Evolutionary conservation across 2,888 invertebrate genomes (phyloP), one percentile per base, ranked within the genome.

Genomic region (Catonia carolina): DNA sequence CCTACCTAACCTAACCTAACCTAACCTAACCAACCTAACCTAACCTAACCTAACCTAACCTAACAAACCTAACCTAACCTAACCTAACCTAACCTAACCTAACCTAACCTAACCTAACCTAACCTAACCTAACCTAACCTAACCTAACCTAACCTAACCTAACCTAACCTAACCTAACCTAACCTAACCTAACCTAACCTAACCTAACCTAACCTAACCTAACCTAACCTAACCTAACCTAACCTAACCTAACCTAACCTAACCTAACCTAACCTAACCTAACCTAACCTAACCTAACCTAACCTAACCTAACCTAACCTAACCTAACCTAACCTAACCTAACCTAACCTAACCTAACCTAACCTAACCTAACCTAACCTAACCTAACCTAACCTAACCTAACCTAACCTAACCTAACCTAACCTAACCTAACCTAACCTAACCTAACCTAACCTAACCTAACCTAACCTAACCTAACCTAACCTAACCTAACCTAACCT

Each of bases 381-480:
- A 27, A 27, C 27, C 27, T 27, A 27, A 27, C 27, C 27, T 27
- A 27, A 27, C 27, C 27, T 27, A 27, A 27, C 27, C 27, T 27
- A 27, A 27, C 27, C 27, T 27, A 45, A 56, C 45, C 52, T 53
- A 37, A 59, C 53, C 59, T 48, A 36, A 60, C 55, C 53, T 27
- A 17, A 36, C 17, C 36, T 20, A 18, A 51, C 14, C 36, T 27
- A 6, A 22, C 14, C 36, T 27, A 60, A 55, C 47, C 22, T 47
- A 22, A 47, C 23, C 47, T 47, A 47, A 47, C 47, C 47, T 47
- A 47, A 22, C 47, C 47, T 20, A 47, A 47, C 47, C 47, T 47
- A 47, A 47, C 61, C 62, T 60, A 65, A 65, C 62, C 64, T 60
- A 65, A 64, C 62, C 63, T 62, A 63, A 62, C 63, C 63, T 58